These are phyloP conservation scores for Pseudorasbora parva DNA, from an alignment of 2,113 vertebrate species.

Conservation along the genomic window DNA sequence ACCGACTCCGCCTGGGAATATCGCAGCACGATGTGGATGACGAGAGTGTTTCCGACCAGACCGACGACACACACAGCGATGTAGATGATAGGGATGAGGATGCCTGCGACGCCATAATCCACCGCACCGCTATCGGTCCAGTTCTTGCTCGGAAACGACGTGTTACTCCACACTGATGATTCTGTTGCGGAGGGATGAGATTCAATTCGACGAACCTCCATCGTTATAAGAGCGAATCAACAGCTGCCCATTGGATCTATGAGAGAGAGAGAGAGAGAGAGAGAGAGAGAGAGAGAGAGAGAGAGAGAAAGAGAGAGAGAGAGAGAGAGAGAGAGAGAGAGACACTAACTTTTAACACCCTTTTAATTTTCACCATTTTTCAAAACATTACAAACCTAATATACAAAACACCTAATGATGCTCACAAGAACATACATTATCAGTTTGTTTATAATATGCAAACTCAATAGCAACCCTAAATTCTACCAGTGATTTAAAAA, in stretches of 20 bases:
- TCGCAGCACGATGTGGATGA: constrained; percentile 89
- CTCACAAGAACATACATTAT: too few species aligned
- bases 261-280: background rate
- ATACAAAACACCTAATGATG: too few species aligned
- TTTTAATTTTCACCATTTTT: too few species aligned
- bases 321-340: too few species aligned
- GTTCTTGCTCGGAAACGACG: background rate
- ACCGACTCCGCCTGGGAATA: constrained; percentile 87
- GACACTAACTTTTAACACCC: too few species aligned
- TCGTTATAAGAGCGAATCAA: background rate
- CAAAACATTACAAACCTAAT: too few species aligned
- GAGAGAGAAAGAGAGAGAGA: too few species aligned
- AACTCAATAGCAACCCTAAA: too few species aligned
- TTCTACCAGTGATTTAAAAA: too few species aligned
- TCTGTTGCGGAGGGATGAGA: background rate
- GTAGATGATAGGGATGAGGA: constrained; percentile 92
- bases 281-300: background rate
- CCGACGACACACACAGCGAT: constrained; percentile 88
- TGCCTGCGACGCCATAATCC: constrained; percentile 70
- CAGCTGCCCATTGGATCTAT: background rate
- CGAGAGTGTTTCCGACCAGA: constrained; percentile 89
- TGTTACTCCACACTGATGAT: background rate
- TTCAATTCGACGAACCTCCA: background rate
- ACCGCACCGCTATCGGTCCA: background rate
- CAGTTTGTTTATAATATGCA: too few species aligned